Percentiles rank a stretch among this genome's conserved stretches.
phyloP scores from a whole-genome alignment of 2,888 invertebrate genomes.

The Plebejus argus region DNA sequence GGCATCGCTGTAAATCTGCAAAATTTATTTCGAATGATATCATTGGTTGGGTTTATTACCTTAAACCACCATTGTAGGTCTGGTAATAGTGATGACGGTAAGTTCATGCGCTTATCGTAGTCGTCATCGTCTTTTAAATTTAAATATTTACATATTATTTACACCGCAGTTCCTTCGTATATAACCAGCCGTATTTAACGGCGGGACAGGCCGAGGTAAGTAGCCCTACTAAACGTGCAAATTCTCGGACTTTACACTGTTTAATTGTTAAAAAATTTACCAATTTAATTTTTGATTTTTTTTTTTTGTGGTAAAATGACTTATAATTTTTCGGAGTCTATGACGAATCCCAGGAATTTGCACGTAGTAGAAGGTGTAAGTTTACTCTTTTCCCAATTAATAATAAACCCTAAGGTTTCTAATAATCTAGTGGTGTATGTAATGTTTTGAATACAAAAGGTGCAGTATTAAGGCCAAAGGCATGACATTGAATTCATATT shows the following conservation, averaged over 20 bases:
- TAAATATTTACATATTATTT: constrained; percentile 3
- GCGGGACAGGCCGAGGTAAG: background rate
- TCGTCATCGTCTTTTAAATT: background rate
- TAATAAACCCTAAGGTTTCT: no score
- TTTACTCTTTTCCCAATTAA: background rate
- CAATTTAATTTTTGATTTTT: background rate
- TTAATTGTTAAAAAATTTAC: background rate
- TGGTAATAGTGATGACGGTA: no score
- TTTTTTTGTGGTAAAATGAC: background rate
- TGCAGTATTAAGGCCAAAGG: no score
- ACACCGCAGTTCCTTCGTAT: background rate
- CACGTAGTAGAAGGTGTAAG: background rate
- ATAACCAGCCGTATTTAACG: background rate
- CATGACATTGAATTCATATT: no score
- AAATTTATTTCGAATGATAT: background rate
- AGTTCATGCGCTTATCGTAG: background rate
- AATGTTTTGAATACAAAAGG: background rate
- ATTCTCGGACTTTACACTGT: background rate
- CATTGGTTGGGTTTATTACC: no score
- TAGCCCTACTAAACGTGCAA: background rate
- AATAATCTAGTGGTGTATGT: background rate
- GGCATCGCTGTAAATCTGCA: background rate
- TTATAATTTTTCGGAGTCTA: background rate
- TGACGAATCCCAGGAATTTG: background rate
- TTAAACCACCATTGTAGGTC: no score